These are phyloP conservation scores for Leucophenga montana DNA, from an alignment of 2,888 invertebrate genomes.

Conservation along the genomic window DNA sequence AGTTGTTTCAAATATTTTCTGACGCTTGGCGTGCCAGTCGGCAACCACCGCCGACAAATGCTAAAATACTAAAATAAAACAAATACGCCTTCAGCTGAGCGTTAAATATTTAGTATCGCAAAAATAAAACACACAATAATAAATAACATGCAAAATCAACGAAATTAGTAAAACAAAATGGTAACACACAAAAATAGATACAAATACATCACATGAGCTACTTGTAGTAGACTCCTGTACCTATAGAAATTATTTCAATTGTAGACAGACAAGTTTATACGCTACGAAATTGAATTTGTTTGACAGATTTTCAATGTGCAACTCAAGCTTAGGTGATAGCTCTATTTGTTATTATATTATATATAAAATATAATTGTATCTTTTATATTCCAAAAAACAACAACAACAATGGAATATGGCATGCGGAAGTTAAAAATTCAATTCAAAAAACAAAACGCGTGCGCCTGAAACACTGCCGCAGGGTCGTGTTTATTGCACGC, in stretches of 20 bases:
- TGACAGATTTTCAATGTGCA: not conserved
- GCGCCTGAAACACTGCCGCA: not conserved
- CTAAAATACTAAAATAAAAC: constrained; percentile 8
- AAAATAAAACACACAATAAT: not conserved
- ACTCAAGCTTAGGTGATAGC: not conserved
- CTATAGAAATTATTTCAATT: no score
- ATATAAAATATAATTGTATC: no score
- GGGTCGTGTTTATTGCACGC: no score
- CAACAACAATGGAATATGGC: not conserved
- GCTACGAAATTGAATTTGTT: no score
- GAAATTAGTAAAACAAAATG: constrained; percentile 11
- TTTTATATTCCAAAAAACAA: not conserved
- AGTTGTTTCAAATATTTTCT: constrained; percentile 8
- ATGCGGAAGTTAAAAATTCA: constrained; percentile 1
- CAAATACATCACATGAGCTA: not conserved
- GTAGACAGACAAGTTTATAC: no score
- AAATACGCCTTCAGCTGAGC: not conserved
- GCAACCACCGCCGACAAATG: constrained; percentile 8
- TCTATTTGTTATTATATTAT: no score
- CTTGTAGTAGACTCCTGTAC: no score
- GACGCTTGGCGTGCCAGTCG: constrained; percentile 10
- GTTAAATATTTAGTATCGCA: not conserved
- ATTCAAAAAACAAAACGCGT: constrained; percentile 1
- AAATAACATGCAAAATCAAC: not conserved
- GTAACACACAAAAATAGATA: not conserved